These are phyloP conservation scores for Alouatta palliata DNA, from an alignment of 2,113 vertebrate species.

Conservation along the genomic window DNA sequence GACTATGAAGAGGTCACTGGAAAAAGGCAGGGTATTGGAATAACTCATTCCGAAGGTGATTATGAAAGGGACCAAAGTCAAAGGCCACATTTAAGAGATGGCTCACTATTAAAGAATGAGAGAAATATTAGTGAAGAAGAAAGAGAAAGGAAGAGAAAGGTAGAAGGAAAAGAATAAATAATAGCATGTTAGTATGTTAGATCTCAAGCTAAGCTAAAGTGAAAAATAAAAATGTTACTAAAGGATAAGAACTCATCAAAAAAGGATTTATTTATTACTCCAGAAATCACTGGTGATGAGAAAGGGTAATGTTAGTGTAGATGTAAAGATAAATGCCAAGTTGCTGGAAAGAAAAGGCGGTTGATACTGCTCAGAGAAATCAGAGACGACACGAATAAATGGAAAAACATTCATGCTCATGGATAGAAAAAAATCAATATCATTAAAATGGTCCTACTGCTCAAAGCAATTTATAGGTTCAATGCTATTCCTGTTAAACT, in stretches of 20 bases:
- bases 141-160: too few relatives aligned
- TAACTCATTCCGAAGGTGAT: background rate
- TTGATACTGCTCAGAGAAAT: too few relatives aligned
- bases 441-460: too few relatives aligned
- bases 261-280: background rate
- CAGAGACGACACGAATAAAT: too few relatives aligned
- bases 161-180: background rate
- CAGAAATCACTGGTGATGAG: background rate
- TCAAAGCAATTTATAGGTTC: too few relatives aligned
- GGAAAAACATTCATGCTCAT: too few relatives aligned
- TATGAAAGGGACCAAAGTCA: background rate
- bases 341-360: background rate
- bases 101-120: background rate
- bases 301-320: too few relatives aligned
- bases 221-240: background rate
- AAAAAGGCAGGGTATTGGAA: background rate
- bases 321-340: too few relatives aligned
- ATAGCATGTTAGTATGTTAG: background rate
- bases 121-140: background rate
- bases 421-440: too few relatives aligned
- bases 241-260: background rate
- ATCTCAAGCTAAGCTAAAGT: background rate
- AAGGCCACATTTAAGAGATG: background rate
- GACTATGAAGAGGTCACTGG: background rate
- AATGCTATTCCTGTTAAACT: too few relatives aligned